phyloP scores from a whole-genome alignment of 1,140 invertebrate genomes.

The Potamilus streckersoni region DNA sequence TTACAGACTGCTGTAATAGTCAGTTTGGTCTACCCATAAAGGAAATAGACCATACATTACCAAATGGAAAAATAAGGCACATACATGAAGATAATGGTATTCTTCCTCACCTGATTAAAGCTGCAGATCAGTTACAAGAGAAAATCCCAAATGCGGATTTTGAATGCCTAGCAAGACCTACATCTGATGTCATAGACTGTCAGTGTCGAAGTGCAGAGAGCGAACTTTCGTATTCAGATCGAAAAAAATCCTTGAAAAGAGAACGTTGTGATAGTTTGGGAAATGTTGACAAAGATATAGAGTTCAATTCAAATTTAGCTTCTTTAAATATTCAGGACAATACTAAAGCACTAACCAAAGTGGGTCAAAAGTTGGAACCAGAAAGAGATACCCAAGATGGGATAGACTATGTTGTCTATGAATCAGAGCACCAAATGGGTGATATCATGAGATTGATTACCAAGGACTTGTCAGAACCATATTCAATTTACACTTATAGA shows the following conservation, averaged over 20 bases:
- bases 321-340: conserved; percentile 15
- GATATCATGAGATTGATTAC: conserved; percentile 99
- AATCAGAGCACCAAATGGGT: conserved; percentile 92
- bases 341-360: conserved; percentile 9
- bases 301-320: conserved; percentile 10
- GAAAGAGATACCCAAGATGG: conserved; percentile 37
- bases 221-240: too few relatives aligned
- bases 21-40: neutral
- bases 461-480: conserved; percentile 98
- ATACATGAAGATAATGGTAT: conserved; percentile 43
- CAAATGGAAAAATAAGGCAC: conserved; percentile 44
- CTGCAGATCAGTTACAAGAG: conserved; percentile 12
- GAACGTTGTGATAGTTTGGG: too few relatives aligned
- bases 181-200: conserved; percentile 19
- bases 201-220: conserved; percentile 18
- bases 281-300: conserved; percentile 1
- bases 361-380: neutral
- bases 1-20: conserved; percentile 4
- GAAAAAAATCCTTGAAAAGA: too few relatives aligned
- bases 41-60: conserved; percentile 24
- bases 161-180: conserved; percentile 24
- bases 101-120: conserved; percentile 28
- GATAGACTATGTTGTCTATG: conserved; percentile 75
- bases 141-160: conserved; percentile 25
- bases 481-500: conserved; percentile 99